Percentiles rank a stretch among this genome's conserved stretches.
Conservation (phyloP, 2,888 invertebrate genomes). For the Apodemia hepburni region DNA sequence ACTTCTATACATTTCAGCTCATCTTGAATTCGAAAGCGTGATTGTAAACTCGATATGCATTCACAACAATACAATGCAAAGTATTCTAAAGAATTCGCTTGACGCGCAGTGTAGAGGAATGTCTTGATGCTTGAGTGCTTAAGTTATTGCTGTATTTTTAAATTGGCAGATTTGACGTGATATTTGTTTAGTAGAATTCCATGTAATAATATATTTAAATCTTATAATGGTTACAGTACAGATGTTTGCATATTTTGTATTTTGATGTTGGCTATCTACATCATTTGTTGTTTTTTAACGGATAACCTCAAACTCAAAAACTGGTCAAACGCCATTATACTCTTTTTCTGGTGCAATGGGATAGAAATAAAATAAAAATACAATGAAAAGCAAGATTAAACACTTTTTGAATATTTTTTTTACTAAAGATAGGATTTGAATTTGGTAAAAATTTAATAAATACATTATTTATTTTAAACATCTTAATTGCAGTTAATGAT, state of each 20-base stretch:
- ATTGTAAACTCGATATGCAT: constrained; percentile 31
- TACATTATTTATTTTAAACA: too few species aligned
- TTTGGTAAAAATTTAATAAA: too few species aligned
- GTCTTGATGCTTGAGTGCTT: constrained; percentile 6
- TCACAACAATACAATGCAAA: constrained; percentile 29
- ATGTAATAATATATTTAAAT: not conserved
- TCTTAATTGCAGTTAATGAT: too few species aligned
- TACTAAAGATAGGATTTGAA: too few species aligned
- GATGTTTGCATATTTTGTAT: not conserved
- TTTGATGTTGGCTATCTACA: too few species aligned
- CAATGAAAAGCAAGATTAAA: too few species aligned
- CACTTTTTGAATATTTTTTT: too few species aligned
- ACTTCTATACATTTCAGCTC: constrained; percentile 21
- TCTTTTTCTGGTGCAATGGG: too few species aligned
- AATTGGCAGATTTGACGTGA: not conserved
- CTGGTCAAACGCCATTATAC: too few species aligned
- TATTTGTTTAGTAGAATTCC: not conserved
- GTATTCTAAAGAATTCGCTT: constrained; percentile 28
- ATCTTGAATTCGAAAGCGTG: constrained; percentile 27
- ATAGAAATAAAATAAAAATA: too few species aligned
- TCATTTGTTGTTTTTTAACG: too few species aligned
- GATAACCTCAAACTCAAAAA: too few species aligned
- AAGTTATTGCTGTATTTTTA: constrained; percentile 6
- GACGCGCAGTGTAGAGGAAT: not conserved
- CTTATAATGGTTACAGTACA: not conserved